phyloP scores from a whole-genome alignment of 2,888 invertebrate genomes.

The Megaustenia siamemsis region DNA sequence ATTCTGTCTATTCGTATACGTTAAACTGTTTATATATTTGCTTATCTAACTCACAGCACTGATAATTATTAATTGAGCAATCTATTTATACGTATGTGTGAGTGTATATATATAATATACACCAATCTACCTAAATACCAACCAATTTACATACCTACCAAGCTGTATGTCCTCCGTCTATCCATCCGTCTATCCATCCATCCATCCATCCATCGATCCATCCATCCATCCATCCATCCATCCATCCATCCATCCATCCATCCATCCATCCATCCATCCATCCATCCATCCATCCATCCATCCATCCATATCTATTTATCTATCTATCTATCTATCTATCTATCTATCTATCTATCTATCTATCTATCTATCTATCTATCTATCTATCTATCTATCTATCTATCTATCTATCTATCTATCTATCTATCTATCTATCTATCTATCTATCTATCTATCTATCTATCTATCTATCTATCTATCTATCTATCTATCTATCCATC shows the following conservation, averaged over 20 bases:
- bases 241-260: neutral
- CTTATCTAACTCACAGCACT: neutral
- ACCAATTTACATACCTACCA: neutral
- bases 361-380: no score
- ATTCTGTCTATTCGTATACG: neutral
- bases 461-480: no score
- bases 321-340: neutral
- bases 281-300: neutral
- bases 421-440: no score
- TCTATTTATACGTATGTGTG: conserved; percentile 23
- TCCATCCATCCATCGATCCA: neutral
- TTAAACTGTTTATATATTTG: conserved; percentile 10
- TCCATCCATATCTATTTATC: neutral
- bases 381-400: no score
- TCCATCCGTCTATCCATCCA: neutral
- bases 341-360: no score
- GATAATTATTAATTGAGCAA: neutral
- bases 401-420: no score
- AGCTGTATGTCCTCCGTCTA: neutral
- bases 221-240: no score
- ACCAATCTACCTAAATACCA: conserved; percentile 24
- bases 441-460: no score
- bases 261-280: neutral
- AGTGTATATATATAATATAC: neutral
- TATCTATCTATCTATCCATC: no score